Evolutionary conservation across 2,113 vertebrate species (phyloP), one percentile per base, ranked within the genome.

Genomic region (Suncus etruscus): DNA sequence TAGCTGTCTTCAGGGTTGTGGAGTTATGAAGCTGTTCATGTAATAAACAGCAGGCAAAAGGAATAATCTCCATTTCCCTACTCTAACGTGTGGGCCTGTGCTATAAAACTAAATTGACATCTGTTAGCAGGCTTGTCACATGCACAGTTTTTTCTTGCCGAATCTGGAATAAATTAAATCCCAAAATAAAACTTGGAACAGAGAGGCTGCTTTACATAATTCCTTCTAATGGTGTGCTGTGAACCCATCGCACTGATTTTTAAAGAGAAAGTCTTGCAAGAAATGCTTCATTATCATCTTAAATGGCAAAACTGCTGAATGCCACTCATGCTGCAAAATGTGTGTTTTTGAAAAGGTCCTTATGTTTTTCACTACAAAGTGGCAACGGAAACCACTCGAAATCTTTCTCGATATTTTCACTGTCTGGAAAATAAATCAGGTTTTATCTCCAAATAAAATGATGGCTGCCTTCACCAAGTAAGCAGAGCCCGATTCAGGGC

Each of bases 171-270:
- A 97, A 95, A 97, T 96, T 96, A 96, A 95, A 90, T 72, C 88
- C 97, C 95, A 94, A 96, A 97, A 97, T 95, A 24, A 68, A 97
- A 97, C 93, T 87, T 76, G 84, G 86, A 85, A 97, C 93, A 76
- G 82, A 94, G 94, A 96, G 92, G 74, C 87, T 79, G 81, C 24
- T 96, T 96, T 97, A 83, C 45, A 24, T 96, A 97, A 96, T 95
- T 95, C 96, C 89, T 94, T 95, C 96, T 95, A 91, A 82, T 95
- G 89, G 80, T 32, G 66, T 94, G 92, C n/a, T 84, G 73, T 70
- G 92, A 75, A 80, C 93, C 87, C 85, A 65, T 87, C 83, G 0
- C 4, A 58, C 66, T 94, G 93, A 89, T 96, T 93, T 94, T 83
- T 27, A 92, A 45, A 95, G 75, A 86, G 31, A 50, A 80, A 80